phyloP scores from a whole-genome alignment of 2,113 vertebrate species.

The Halichoeres trimaculatus region DNA sequence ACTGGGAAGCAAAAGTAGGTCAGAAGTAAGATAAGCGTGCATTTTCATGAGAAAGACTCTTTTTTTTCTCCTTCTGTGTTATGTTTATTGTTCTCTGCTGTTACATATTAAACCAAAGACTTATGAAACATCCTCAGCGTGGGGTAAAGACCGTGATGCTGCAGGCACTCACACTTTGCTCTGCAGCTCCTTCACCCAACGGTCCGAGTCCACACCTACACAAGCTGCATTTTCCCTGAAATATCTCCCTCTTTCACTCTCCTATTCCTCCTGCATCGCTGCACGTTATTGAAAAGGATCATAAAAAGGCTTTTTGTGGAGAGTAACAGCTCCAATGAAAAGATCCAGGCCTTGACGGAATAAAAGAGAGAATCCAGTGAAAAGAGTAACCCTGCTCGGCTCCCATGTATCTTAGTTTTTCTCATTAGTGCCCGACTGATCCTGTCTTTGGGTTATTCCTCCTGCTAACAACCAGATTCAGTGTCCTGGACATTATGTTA shows the following conservation, averaged over 20 bases:
- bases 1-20: not conserved
- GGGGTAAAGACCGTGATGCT: constrained; percentile 21
- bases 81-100: constrained; percentile 28
- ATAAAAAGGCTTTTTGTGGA: constrained; percentile 39
- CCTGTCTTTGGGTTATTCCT: constrained; percentile 25
- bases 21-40: not conserved
- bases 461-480: constrained; percentile 25
- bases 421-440: constrained; percentile 48
- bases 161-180: constrained; percentile 14
- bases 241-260: not conserved
- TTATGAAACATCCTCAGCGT: constrained; percentile 43
- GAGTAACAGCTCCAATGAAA: constrained; percentile 16
- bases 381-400: constrained; percentile 11
- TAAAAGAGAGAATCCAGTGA: constrained; percentile 29
- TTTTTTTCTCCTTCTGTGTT: not conserved
- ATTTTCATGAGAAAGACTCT: not conserved
- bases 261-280: not conserved
- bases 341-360: not conserved
- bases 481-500: constrained; percentile 19
- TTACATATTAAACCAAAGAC: constrained; percentile 66
- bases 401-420: constrained; percentile 45
- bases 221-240: constrained; percentile 12
- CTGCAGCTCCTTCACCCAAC: constrained; percentile 4
- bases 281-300: constrained; percentile 16
- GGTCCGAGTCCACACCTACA: constrained; percentile 20